phyloP scores from a whole-genome alignment of 1,140 invertebrate species.

The Caerostris extrusa region DNA sequence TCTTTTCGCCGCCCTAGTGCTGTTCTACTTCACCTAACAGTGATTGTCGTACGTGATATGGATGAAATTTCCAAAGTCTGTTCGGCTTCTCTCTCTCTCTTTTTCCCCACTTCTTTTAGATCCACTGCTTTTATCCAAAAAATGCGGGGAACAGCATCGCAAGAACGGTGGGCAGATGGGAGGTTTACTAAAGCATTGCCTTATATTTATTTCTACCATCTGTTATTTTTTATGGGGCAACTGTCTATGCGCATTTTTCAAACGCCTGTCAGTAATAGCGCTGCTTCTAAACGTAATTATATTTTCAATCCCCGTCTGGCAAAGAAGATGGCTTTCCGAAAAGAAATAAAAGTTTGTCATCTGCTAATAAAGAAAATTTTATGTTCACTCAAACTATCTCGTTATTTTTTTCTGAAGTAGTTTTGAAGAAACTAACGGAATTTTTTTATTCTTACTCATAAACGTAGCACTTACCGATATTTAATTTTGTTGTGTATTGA shows the following conservation, averaged over 20 bases:
- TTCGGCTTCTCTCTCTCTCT: not conserved
- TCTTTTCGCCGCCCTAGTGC: too few relatives aligned
- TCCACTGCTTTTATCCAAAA: not conserved
- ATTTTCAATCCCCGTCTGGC: conserved; percentile 23
- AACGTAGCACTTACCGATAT: too few relatives aligned
- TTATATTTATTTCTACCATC: conserved; percentile 4
- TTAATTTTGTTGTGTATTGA: too few relatives aligned
- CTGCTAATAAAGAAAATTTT: not conserved
- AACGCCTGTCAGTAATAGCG: too few relatives aligned
- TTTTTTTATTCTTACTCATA: too few relatives aligned
- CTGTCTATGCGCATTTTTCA: too few relatives aligned
- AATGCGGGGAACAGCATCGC: not conserved
- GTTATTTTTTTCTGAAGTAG: not conserved
- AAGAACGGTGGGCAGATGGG: not conserved
- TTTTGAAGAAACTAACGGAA: not conserved
- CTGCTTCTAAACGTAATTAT: conserved; percentile 31
- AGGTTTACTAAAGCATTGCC: too few relatives aligned
- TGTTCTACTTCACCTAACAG: conserved; percentile 59
- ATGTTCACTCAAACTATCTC: not conserved
- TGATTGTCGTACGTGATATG: conserved; percentile 68
- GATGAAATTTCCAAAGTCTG: conserved; percentile 31
- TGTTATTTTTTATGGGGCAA: conserved; percentile 11
- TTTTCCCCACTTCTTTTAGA: conserved; percentile 8
- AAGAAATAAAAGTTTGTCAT: conserved; percentile 46
- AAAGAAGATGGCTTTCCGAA: conserved; percentile 5